Percentiles rank a stretch among this genome's conserved stretches.
Conservation (phyloP, 1,140 invertebrate genomes). For the Plectrocnemia conspersa region DNA sequence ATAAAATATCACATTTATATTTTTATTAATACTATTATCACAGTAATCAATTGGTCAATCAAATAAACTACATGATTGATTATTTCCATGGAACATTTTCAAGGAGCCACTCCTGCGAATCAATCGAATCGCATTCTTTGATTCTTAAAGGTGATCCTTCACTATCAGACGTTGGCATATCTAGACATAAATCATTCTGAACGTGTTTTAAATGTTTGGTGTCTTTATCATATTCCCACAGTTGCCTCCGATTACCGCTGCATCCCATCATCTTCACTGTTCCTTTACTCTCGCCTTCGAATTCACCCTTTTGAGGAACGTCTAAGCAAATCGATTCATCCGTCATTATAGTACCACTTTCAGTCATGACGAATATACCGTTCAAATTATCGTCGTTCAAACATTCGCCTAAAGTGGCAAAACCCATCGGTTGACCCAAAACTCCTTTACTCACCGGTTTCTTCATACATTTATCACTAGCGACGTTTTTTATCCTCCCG, state of each 20-base stretch:
- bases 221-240: slow-evolving; percentile 26
- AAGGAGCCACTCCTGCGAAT: slow-evolving; percentile 25
- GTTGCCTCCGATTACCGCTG: slow-evolving; percentile 28
- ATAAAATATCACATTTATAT: no score
- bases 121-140: slow-evolving; percentile 10
- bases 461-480: slow-evolving; percentile 54
- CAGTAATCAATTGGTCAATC: neutral
- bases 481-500: slow-evolving; percentile 36
- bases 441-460: slow-evolving; percentile 55
- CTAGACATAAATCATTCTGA: slow-evolving; percentile 23
- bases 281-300: slow-evolving; percentile 26
- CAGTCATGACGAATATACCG: slow-evolving; percentile 72
- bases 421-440: slow-evolving; percentile 56
- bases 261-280: slow-evolving; percentile 31
- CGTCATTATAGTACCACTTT: slow-evolving; percentile 47
- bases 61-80: slow-evolving; percentile 1
- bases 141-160: slow-evolving; percentile 1
- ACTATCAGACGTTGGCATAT: slow-evolving; percentile 1
- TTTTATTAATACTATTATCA: slow-evolving; percentile 10
- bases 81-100: slow-evolving; percentile 32
- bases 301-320: slow-evolving; percentile 29
- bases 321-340: slow-evolving; percentile 34
- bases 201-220: slow-evolving; percentile 25
- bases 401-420: slow-evolving; percentile 56
- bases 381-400: slow-evolving; percentile 49